Percentiles rank a stretch among this genome's conserved stretches.
Conservation (phyloP, 2,888 invertebrate species). For the Zeuzera pyrina region DNA sequence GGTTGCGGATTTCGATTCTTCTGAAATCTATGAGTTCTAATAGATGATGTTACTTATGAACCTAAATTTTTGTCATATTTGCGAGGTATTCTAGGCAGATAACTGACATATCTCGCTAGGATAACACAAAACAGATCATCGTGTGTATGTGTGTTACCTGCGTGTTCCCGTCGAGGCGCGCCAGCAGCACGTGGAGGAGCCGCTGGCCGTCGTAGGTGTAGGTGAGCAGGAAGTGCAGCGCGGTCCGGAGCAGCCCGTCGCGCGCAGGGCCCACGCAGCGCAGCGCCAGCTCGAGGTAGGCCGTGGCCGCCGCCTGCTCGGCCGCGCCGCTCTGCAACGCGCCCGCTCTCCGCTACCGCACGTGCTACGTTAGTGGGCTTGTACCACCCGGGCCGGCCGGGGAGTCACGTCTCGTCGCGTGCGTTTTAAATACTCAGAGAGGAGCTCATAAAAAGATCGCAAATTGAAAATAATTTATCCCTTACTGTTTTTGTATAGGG, state of each 20-base stretch:
- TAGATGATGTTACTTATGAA: too few species aligned
- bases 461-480: too few species aligned
- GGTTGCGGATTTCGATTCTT: too few species aligned
- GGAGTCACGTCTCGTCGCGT: too few species aligned
- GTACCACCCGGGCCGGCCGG: constrained; percentile 3
- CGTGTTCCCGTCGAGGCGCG: constrained; percentile 82
- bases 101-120: too few species aligned
- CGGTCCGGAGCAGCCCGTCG: constrained; percentile 84
- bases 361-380: constrained; percentile 33
- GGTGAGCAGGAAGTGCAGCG: constrained; percentile 88
- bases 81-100: too few species aligned
- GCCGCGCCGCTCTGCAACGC: constrained; percentile 86
- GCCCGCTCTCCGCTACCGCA: constrained; percentile 56
- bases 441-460: too few species aligned
- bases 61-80: too few species aligned
- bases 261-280: constrained; percentile 86
- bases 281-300: constrained; percentile 92
- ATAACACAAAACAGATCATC: too few species aligned
- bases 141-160: constrained; percentile 78
- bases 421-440: too few species aligned
- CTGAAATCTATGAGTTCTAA: too few species aligned
- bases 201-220: constrained; percentile 88
- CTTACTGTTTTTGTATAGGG: too few species aligned
- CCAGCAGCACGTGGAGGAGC: constrained; percentile 86
- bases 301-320: constrained; percentile 93